Conservation (phyloP, 2,888 invertebrate species). For the Argyresthia albistria region DNA sequence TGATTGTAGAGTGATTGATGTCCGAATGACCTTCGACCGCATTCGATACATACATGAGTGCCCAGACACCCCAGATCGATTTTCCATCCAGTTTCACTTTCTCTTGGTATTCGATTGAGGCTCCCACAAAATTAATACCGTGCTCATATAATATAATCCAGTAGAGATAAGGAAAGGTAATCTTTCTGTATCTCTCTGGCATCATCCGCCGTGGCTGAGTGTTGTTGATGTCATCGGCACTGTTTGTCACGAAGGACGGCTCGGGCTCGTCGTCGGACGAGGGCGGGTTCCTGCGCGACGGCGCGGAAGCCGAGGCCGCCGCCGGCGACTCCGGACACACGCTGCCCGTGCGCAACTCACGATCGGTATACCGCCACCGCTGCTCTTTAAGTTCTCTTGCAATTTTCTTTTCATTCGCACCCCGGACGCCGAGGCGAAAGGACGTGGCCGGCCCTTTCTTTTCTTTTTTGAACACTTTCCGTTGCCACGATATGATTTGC, state of each 20-base stretch:
- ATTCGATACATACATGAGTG: neutral
- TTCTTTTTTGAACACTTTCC: slow-evolving; percentile 23
- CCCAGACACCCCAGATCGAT: slow-evolving; percentile 50
- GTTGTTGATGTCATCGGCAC: slow-evolving; percentile 13
- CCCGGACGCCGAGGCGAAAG: slow-evolving; percentile 22
- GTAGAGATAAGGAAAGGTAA: too few relatives aligned
- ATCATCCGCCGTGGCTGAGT: slow-evolving; percentile 16
- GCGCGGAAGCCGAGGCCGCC: slow-evolving; percentile 35
- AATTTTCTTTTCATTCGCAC: slow-evolving; percentile 22
- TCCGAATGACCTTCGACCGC: slow-evolving; percentile 40
- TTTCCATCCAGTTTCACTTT: slow-evolving; percentile 57
- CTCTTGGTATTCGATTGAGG: slow-evolving; percentile 6
- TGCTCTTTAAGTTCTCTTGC: neutral
- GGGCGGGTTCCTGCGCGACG: slow-evolving; percentile 62
- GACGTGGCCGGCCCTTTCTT: slow-evolving; percentile 4
- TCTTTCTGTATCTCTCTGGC: neutral
- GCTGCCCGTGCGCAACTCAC: slow-evolving; percentile 68
- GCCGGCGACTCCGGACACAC: slow-evolving; percentile 59
- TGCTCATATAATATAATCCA: too few relatives aligned
- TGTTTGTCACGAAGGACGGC: slow-evolving; percentile 42
- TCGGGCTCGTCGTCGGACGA: slow-evolving; percentile 70
- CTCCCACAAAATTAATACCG: too few relatives aligned
- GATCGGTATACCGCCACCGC: slow-evolving; percentile 45
- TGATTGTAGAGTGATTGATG: slow-evolving; percentile 42
- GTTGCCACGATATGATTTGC: slow-evolving; percentile 63